Percentiles rank a stretch among this genome's conserved stretches.
phyloP scores from a whole-genome alignment of 2,113 vertebrate genomes.

The Passer montanus region DNA sequence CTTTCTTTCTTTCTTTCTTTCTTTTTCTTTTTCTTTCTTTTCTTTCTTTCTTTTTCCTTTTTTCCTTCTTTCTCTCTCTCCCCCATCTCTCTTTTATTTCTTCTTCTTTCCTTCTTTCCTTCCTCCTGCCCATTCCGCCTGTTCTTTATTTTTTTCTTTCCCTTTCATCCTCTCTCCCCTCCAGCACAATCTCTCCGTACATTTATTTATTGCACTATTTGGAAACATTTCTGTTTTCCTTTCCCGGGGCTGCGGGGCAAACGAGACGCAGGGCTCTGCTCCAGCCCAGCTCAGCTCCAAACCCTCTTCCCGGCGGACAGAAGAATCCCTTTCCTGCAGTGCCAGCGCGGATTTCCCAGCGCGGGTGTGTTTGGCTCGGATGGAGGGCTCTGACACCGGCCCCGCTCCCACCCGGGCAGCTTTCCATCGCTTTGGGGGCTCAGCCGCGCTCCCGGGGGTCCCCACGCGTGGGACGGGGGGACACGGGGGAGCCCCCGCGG shows the following conservation, averaged over 20 bases:
- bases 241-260: neutral
- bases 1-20: fast-evolving
- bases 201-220: neutral
- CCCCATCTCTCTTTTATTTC: fast-evolving
- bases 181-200: too few relatives aligned
- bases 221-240: neutral
- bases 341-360: neutral
- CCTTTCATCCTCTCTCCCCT: neutral
- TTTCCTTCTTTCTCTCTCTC: fast-evolving
- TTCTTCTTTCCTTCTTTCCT: neutral
- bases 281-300: neutral
- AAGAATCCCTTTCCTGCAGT: neutral
- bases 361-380: fast-evolving
- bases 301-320: neutral
- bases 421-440: neutral
- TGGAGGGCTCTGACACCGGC: fast-evolving
- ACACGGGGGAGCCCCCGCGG: too few relatives aligned
- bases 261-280: neutral
- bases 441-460: neutral
- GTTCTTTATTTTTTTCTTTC: too few relatives aligned
- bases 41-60: neutral
- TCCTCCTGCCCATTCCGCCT: neutral
- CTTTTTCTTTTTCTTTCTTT: neutral
- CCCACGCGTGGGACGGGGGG: neutral
- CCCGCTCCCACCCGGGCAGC: neutral